These are phyloP conservation scores for Morpho helenor DNA, from an alignment of 2,888 invertebrate genomes.

Conservation along the genomic window DNA sequence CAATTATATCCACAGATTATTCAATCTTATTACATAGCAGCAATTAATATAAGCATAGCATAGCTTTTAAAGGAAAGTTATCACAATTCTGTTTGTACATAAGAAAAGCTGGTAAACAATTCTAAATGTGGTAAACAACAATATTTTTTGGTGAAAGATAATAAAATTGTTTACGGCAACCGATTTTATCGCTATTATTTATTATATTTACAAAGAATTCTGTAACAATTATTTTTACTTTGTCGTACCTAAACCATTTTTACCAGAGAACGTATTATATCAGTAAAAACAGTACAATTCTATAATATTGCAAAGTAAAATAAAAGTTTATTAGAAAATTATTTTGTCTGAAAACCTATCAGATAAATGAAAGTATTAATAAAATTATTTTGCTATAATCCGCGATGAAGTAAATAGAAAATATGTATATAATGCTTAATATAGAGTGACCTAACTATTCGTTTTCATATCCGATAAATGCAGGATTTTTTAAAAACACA, in stretches of 20 bases:
- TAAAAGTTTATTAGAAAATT: background rate
- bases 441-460: too few species aligned
- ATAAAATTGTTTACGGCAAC: slow-evolving; percentile 40
- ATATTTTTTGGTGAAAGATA: slow-evolving; percentile 30
- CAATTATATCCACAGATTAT: too few species aligned
- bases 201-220: slow-evolving; percentile 24
- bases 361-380: background rate
- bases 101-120: slow-evolving; percentile 18
- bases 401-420: too few species aligned
- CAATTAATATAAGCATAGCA: background rate
- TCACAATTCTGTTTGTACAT: slow-evolving; percentile 14
- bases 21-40: too few species aligned
- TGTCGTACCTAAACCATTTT: background rate
- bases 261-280: background rate
- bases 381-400: background rate
- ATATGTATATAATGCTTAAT: too few species aligned
- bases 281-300: background rate
- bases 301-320: background rate
- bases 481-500: too few species aligned
- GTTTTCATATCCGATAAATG: too few species aligned
- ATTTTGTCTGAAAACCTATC: background rate
- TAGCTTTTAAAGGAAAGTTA: background rate
- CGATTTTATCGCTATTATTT: slow-evolving; percentile 30
- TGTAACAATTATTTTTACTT: background rate
- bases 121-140: slow-evolving; percentile 23